Conservation (phyloP, 2,888 invertebrate species). For the Drosophila kuntzei region DNA sequence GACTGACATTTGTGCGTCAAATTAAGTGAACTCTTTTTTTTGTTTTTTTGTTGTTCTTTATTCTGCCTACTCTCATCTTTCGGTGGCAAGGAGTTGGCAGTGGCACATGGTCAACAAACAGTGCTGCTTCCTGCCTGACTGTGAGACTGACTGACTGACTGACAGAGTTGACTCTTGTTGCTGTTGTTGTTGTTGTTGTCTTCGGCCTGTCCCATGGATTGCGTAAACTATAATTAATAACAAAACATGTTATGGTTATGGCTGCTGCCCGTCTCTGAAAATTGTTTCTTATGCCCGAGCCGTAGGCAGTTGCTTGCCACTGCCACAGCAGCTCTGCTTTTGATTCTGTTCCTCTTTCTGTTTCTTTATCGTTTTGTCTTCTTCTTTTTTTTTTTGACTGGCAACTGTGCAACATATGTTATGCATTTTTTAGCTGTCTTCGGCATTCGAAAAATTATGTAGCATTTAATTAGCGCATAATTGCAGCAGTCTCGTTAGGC, state of each 20-base stretch:
- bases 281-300: slow-evolving; percentile 75
- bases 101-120: slow-evolving; percentile 70
- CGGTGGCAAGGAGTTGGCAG: slow-evolving; percentile 43
- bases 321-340: slow-evolving; percentile 22
- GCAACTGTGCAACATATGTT: slow-evolving; percentile 74
- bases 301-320: slow-evolving; percentile 44
- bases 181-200: slow-evolving; percentile 64
- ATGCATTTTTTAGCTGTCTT: slow-evolving; percentile 80
- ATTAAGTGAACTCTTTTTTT: slow-evolving; percentile 76
- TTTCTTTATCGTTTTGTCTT: neutral
- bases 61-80: neutral
- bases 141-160: slow-evolving; percentile 55
- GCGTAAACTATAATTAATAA: slow-evolving; percentile 82
- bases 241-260: slow-evolving; percentile 82
- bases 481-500: slow-evolving; percentile 57
- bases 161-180: slow-evolving; percentile 42
- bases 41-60: slow-evolving; percentile 4
- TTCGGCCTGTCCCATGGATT: slow-evolving; percentile 76
- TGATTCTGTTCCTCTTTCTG: slow-evolving; percentile 37
- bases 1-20: slow-evolving; percentile 80
- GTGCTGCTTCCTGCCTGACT: slow-evolving; percentile 58
- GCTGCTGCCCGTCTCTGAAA: slow-evolving; percentile 65
- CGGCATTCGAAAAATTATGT: slow-evolving; percentile 79
- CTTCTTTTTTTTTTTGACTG: slow-evolving; percentile 5
- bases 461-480: slow-evolving; percentile 82